Evolutionary conservation across 1,140 invertebrate genomes (phyloP), one percentile per base, ranked within the genome.

Genomic region (Lanistes nyassanus): DNA sequence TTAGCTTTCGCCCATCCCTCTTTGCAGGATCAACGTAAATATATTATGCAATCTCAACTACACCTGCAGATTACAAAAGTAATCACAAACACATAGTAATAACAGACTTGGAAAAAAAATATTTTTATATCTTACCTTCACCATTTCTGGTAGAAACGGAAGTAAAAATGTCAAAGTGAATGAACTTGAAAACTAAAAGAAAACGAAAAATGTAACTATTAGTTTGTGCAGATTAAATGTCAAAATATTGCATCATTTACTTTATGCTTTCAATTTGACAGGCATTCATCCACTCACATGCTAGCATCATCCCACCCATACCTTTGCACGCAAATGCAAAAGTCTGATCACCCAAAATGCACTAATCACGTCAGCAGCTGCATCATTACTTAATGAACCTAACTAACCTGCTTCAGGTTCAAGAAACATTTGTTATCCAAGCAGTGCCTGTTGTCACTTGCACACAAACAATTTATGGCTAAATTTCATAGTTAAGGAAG

Each of bases 81-180:
- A 11, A 51, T 37, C 13, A 39, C 9, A 47, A 13, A 19, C 21
- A 47, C n/a, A 19, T 2, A 53, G 21, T n/a, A 69, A 69, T 2
- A 69, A 7, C 19, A 19, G 4, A 21, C 13, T 26, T 65, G 21
- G n/a, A 36, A 19, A 60, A 53, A 56, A 74, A 51, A 65, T 23
- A n/a, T 6, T 9, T 42, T 23, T 23, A 11, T 53, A 42, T 79
- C 86, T 82, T 83, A 88, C 86, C 81, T 83, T 62, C 26, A 88
- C 77, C 85, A 88, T 87, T 72, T 86, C 85, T 58, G 86, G 86
- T n/a, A 88, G 78, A 70, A 88, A 88, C 36, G 86, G 85, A 76
- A 88, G 86, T 51, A 87, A 62, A 65, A 86, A 88, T 31, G 82
- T 85, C 31, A 88, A 58, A 31, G 79, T 84, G 53, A 86, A 82